These are phyloP conservation scores for Sebastolobus alascanus DNA, from an alignment of 2,797 vertebrate genomes.

Conservation along the genomic window DNA sequence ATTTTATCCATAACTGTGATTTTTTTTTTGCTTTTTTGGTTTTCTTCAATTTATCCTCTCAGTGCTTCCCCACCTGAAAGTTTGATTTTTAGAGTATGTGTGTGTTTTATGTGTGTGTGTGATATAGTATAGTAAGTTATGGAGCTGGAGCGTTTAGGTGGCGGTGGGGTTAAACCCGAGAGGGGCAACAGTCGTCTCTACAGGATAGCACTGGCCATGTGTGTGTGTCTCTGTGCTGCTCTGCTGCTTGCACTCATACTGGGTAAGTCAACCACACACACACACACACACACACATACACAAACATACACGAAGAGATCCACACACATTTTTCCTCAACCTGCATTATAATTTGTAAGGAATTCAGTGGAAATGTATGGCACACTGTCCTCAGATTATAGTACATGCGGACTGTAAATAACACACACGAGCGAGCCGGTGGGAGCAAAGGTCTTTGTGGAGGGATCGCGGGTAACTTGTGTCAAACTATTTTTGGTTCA, in stretches of 20 bases:
- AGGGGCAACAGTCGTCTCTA: slow-evolving; percentile 77
- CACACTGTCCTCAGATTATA: slow-evolving; percentile 54
- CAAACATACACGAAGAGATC: slow-evolving; percentile 11
- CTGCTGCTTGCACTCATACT: slow-evolving; percentile 82
- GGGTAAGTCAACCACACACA: slow-evolving; percentile 79
- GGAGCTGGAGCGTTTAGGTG: slow-evolving; percentile 82
- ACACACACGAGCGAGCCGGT: slow-evolving; percentile 13
- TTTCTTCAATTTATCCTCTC: not conserved
- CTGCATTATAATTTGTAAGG: slow-evolving; percentile 68
- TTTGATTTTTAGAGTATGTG: not conserved
- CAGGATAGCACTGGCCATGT: slow-evolving; percentile 87
- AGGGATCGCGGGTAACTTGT: slow-evolving; percentile 36
- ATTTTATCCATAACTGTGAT: not conserved
- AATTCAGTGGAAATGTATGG: slow-evolving; percentile 31
- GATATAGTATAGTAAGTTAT: slow-evolving; percentile 54
- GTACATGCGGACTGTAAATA: slow-evolving; percentile 56
- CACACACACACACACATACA: slow-evolving; percentile 31
- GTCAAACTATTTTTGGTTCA: slow-evolving; percentile 77
- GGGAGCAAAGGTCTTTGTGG: slow-evolving; percentile 55
- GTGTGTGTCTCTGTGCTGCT: slow-evolving; percentile 80
- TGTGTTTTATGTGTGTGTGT: slow-evolving; percentile 19
- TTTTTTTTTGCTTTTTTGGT: not conserved
- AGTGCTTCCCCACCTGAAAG: not conserved
- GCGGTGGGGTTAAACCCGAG: slow-evolving; percentile 73
- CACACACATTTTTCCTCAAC: slow-evolving; percentile 21